Evolutionary conservation across 1,140 invertebrate species (phyloP), one percentile per base, ranked within the genome.

Genomic region (Drosophila kikkawai): DNA sequence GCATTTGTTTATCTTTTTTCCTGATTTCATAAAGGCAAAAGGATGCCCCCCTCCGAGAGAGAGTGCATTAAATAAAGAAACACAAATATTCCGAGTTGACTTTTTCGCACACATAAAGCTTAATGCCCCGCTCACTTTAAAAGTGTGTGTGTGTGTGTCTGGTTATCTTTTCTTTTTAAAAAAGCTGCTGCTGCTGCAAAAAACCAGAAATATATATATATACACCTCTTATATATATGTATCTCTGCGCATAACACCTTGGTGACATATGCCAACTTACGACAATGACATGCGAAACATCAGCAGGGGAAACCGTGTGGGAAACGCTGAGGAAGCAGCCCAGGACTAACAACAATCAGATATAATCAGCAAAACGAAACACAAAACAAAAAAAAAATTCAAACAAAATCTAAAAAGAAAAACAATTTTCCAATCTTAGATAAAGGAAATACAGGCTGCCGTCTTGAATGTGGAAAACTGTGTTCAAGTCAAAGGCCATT

Each of bases 231-330:
- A n/a, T 53, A 32, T 41, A 5, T 67, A 9, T 15, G 12, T 71
- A 9, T 59, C n/a, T 41, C 19, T 32, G 44, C n/a, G 45, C 37
- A 48, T 66, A 88, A 79, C 84, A 88, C 84, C 85, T 88, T 84
- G 85, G 69, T 88, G 84, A 88, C 84, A 88, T 88, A 90, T 88
- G 84, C 84, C 84, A 87, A 77, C 75, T 67, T 69, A 68, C 77
- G 69, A 84, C 84, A 88, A 81, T 88, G 84, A 88, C 84, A 87
- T 57, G 80, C 63, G 65, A 69, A 57, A 66, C 64, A 73, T 60
- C 69, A 56, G 7, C 13, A 44, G 47, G 9, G 55, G 51, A 4
- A 8, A 8, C 15, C 15, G 37, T 67, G 47, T 44, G 67, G 47
- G 32, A 55, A 70, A 39, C 36, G 65, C 26, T 64, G 22, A 55